These are phyloP conservation scores for Porites rus DNA, from an alignment of 92 coral and sea anemone species.

Conservation along the genomic window DNA sequence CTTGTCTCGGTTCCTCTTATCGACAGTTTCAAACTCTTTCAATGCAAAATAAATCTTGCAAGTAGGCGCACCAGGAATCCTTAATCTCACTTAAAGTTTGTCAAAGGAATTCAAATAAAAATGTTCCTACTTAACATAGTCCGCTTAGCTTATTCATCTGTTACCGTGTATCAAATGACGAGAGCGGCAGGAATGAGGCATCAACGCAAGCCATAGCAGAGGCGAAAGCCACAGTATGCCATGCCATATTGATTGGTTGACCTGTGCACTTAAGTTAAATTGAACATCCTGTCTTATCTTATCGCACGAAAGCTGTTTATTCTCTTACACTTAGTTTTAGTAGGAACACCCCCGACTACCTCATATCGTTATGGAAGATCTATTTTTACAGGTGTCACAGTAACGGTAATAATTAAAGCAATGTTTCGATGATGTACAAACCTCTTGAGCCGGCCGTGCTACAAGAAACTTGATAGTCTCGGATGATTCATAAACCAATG, in stretches of 20 bases:
- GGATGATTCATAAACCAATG: conserved; percentile 84
- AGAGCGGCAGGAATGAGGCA: not conserved
- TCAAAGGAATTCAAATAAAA: not conserved
- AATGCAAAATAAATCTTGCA: not conserved
- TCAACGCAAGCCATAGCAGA: not conserved
- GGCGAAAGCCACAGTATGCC: not conserved
- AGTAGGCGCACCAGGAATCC: not conserved
- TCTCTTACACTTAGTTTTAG: too few species aligned
- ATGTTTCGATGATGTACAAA: conserved; percentile 21
- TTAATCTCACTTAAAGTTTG: conserved; percentile 12
- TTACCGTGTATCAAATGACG: not conserved
- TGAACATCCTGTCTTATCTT: not conserved
- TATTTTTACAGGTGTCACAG: too few species aligned
- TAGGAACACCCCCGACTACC: too few species aligned
- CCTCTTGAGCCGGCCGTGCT: conserved; percentile 99
- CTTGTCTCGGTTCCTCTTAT: not conserved
- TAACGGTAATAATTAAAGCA: too few species aligned
- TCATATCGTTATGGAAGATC: too few species aligned
- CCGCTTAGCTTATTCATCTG: not conserved
- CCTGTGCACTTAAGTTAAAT: not conserved
- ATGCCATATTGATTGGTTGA: not conserved
- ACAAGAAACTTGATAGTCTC: conserved; percentile 93
- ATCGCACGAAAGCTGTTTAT: too few species aligned
- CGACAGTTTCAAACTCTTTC: not conserved
- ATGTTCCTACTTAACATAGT: not conserved